Base-by-base conservation (phyloP, 2,888 invertebrate genomes). In the Parasteatoda lunata region DNA sequence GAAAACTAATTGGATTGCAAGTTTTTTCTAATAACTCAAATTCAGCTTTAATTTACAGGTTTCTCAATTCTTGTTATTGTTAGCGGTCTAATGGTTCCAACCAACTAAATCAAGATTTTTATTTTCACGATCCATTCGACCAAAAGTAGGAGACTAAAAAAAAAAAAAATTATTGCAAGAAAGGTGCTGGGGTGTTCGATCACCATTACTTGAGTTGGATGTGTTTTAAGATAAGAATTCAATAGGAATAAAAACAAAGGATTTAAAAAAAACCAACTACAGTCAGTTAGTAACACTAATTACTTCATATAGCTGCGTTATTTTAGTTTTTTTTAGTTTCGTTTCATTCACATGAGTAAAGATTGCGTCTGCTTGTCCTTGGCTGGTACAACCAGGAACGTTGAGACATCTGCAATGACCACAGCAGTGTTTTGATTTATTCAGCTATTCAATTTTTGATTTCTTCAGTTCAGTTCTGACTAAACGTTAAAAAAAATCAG, bases 181-280 rank as follows among this genome's bases (percentile, higher is more conserved):
- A 59, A 59, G 52, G 79, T 79, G 69, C 70, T 52, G 75, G 65
- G 84, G 79, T 76, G 79, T 75, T 49, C 75, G 70, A 48, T 79
- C 84, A 47, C 78, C 79, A 80, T 49, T 59, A 59, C 59, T 4
- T 59, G 5, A 30, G 30, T n/a, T 59, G 59, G 8, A 59, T 59
- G 11, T 59, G 11, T 59, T 13, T n/a, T 8, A 59, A 59, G n/a
- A n/a, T n/a, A 59, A 59, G 59, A 59, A 30, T 30, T 30, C 30
- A 30, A 30, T 30, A 30, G 30, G 1, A 30, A 30, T 30, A 30
- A 30, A 30, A 59, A 59, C 59, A 13, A 69, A 69, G 69, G 11
- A 30, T 9, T 15, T 49, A 72, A 80, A 70, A 51, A 78, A 73
- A 45, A 66, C 15, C 64, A 49, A 13, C 49, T 48, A n/a, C 51